Evolutionary conservation across 2,797 vertebrate genomes (phyloP), one percentile per base, ranked within the genome.

Genomic region (Danio albolineatus): DNA sequence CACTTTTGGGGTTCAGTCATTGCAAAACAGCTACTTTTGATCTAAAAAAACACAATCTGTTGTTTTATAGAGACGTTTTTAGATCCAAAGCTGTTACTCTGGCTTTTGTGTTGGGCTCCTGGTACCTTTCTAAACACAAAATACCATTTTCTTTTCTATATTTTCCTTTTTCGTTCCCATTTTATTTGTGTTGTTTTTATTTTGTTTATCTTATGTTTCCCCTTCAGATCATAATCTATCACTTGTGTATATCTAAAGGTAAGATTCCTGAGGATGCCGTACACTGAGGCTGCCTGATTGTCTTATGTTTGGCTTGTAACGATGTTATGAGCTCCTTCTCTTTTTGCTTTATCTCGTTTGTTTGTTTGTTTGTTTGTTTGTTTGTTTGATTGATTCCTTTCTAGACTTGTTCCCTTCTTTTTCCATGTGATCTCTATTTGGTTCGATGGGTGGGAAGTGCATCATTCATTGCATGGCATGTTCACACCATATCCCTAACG

Each of bases 211-310:
- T 90, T 94, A 94, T 94, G 93, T 92, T 94, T 81, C 91, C 92
- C 94, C 94, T 97, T 96, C 97, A 99, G 98, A 99, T 98, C 96
- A 95, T 98, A 97, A 95, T 98, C 96, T 96, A 93, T 96, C 96
- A 96, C 95, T 98, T 96, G 95, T 96, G 94, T 97, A 96, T 97
- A 95, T 96, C 95, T 96, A 95, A 97, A 98, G 97, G 97, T 98
- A 98, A 98, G 97, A 95, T 86, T 65, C 93, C 94, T 89, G 89
- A 93, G 95, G 94, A 94, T 90, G 38, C 41, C 75, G 39, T 64
- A 53, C 49, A 51, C 44, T 46, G 48, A 80, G 73, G 78, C 79
- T 86, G 92, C 21, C 62, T 77, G 89, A 78, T 91, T 86, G 91
- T 91, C 49, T 60, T 79, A 89, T 70, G 88, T 93, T 91, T 73